Base-by-base conservation (phyloP, 2,888 invertebrate genomes). In the Drosophila diplacantha region DNA sequence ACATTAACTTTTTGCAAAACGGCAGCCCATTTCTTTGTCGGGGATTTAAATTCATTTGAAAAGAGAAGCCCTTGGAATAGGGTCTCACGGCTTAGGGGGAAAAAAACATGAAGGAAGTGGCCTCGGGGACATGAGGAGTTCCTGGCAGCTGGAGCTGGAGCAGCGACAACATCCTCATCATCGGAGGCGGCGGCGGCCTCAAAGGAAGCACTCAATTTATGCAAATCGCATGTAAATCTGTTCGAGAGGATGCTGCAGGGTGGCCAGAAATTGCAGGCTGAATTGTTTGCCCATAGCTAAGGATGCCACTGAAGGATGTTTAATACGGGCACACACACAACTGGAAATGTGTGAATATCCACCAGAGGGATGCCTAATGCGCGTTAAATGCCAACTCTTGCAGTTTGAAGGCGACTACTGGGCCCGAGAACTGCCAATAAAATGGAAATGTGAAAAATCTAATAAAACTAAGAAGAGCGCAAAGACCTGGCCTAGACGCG, bases 171-270 rank as follows among this genome's bases (percentile, higher is more conserved):
- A 49, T 57, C 35, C 64, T 38, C 60, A 52, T 39, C 39, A 22
- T 44, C 7, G 16, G 26, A 16, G n/a, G n/a, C 35, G 16, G 26
- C 29, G 12, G 31, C 72, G 53, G 72, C 72, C 78, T 84, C 77
- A 84, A 84, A 84, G 85, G 83, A 82, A 84, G 72, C 84, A 74
- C 81, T 82, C 83, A 85, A 85, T 85, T 85, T 85, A 85, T 85
- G 85, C 80, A 85, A 85, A 85, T 85, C 83, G 76, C 83, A 85
- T 85, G 85, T 83, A 85, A 85, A 85, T 85, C 83, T 82, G 83
- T 80, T 61, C 71, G 77, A 83, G 79, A 75, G 74, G 47, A 35
- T 64, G 54, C 44, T 38, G 49, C 32, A 11, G 43, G 46, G 39
- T 41, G 35, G 61, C 44, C 44, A 46, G 22, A 51, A 59, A 65